Conservation (phyloP, 2,113 vertebrate species). For the Cercopithecus mona region DNA sequence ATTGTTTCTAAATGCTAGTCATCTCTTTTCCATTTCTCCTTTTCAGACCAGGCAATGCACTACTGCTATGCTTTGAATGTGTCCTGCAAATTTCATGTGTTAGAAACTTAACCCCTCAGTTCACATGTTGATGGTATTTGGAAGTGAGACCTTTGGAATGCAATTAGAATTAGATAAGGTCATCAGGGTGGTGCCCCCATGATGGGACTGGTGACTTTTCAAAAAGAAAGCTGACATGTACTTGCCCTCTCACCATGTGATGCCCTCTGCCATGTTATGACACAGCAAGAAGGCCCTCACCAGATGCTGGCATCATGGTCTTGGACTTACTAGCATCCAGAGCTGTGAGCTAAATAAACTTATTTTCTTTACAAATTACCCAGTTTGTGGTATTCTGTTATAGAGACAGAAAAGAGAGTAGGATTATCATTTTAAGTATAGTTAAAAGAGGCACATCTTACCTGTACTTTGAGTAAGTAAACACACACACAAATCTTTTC, state of each 20-base stretch:
- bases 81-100: not conserved
- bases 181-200: not conserved
- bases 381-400: not conserved
- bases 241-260: not conserved
- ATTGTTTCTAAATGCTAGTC: not conserved
- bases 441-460: not conserved
- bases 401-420: not conserved
- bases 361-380: not conserved
- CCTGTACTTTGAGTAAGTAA: not conserved
- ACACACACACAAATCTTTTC: not conserved
- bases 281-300: not conserved
- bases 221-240: not conserved
- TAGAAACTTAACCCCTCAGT: not conserved
- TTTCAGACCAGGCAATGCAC: not conserved
- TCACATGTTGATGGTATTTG: not conserved
- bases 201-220: not conserved
- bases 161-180: not conserved
- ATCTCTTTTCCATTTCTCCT: not conserved
- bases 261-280: not conserved
- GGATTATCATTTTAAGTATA: not conserved
- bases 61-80: not conserved
- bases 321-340: not conserved
- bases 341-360: not conserved
- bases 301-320: not conserved
- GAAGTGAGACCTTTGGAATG: not conserved